Evolutionary conservation across 1,140 invertebrate species (phyloP).

Genomic region (Saccostrea cuccullata): DNA sequence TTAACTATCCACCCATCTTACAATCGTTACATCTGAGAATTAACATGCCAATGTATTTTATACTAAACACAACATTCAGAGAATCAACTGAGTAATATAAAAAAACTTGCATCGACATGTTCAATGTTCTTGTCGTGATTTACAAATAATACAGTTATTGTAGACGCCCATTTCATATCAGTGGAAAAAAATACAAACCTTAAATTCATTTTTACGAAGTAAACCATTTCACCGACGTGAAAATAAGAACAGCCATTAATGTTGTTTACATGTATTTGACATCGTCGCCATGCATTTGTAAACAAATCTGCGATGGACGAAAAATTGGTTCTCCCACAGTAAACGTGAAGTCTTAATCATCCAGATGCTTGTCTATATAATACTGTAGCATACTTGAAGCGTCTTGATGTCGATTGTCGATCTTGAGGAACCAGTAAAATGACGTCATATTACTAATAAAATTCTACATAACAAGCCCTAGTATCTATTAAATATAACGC

Average conservation of each 20-base stretch:
- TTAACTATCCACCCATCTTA: background rate
- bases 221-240: background rate
- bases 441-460: background rate
- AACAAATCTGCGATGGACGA: constrained; percentile 8
- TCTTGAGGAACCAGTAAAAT: background rate
- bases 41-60: too few species aligned
- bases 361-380: too few species aligned
- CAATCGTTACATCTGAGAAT: too few species aligned
- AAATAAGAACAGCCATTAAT: background rate
- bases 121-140: background rate
- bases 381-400: too few species aligned
- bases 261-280: constrained; percentile 5
- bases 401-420: too few species aligned
- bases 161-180: background rate
- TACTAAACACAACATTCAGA: background rate
- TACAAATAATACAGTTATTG: background rate
- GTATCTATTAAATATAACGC: background rate
- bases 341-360: background rate
- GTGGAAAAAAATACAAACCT: background rate
- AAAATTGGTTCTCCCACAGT: constrained; percentile 1
- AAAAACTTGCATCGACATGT: constrained; percentile 12
- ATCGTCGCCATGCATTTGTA: constrained; percentile 28
- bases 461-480: too few species aligned
- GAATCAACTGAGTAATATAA: background rate
- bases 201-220: background rate